Percentiles rank a stretch among this genome's conserved stretches.
These are phyloP conservation scores for Eretmocerus hayati DNA, from an alignment of 2,888 invertebrate genomes.

Conservation along the genomic window DNA sequence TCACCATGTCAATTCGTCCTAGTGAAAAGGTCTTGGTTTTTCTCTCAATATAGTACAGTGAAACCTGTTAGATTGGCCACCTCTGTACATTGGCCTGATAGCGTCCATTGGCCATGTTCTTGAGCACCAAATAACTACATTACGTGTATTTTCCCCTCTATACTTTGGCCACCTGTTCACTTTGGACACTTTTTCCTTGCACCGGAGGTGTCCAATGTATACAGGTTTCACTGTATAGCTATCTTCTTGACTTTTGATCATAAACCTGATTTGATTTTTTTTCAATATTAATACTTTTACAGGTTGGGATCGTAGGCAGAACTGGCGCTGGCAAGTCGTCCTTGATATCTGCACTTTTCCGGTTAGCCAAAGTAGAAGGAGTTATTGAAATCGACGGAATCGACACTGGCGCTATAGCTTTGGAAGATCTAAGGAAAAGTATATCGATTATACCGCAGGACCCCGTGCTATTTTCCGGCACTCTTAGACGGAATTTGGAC, in stretches of 20 bases:
- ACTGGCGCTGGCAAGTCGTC: constrained; percentile 71
- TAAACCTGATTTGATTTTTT: too few species aligned
- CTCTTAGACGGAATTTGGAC: constrained; percentile 60
- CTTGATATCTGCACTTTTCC: constrained; percentile 63
- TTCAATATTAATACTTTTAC: constrained; percentile 4
- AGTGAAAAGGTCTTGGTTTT: constrained; percentile 47
- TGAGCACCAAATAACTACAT: too few species aligned
- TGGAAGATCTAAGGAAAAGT: constrained; percentile 53
- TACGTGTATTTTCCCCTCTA: too few species aligned
- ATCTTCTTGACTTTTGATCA: too few species aligned
- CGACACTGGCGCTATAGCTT: constrained; percentile 50
- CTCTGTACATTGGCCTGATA: too few species aligned
- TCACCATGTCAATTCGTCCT: constrained; percentile 39
- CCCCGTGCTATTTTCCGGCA: constrained; percentile 61
- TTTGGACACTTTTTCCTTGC: too few species aligned
- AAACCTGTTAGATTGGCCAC: too few species aligned
- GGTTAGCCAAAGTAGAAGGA: constrained; percentile 57
- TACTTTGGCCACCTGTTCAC: too few species aligned
- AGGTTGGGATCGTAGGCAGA: constrained; percentile 63
- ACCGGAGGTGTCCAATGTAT: too few species aligned
- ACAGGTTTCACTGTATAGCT: too few species aligned
- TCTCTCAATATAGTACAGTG: too few species aligned
- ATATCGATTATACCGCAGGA: constrained; percentile 65
- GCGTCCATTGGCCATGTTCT: too few species aligned
- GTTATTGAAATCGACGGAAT: constrained; percentile 56